Percentiles rank a stretch among this genome's conserved stretches.
These are phyloP conservation scores for Allolobophora icterica DNA, from an alignment of 2,888 invertebrate genomes.

Conservation along the genomic window DNA sequence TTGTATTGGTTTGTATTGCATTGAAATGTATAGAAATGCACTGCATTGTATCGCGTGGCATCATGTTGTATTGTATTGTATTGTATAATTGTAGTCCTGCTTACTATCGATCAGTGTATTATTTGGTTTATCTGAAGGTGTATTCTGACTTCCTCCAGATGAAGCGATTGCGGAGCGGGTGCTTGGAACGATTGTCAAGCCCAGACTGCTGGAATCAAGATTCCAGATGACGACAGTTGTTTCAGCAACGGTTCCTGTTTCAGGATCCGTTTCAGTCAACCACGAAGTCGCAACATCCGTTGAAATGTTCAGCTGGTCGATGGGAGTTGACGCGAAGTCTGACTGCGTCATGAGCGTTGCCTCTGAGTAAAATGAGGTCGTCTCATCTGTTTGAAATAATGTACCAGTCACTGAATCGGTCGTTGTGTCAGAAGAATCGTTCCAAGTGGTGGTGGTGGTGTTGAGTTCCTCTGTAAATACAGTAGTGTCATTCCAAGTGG, in stretches of 20 bases:
- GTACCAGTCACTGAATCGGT: no score
- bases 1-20: background rate
- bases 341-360: background rate
- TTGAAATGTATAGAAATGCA: background rate
- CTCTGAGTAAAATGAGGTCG: background rate
- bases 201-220: background rate
- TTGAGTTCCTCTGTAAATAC: no score
- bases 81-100: background rate
- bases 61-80: background rate
- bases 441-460: no score
- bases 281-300: background rate
- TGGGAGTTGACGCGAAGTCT: no score
- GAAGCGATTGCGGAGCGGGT: background rate
- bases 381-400: no score
- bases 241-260: background rate
- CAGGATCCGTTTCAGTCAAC: background rate
- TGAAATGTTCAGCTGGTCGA: background rate
- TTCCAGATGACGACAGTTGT: background rate
- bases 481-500: no score
- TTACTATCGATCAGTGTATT: background rate
- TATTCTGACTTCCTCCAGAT: background rate
- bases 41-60: background rate
- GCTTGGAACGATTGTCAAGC: background rate
- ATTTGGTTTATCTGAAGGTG: background rate
- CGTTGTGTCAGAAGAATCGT: no score